Evolutionary conservation across 2,888 invertebrate species (phyloP), one percentile per base, ranked within the genome.

Genomic region (Lottia gigantea): DNA sequence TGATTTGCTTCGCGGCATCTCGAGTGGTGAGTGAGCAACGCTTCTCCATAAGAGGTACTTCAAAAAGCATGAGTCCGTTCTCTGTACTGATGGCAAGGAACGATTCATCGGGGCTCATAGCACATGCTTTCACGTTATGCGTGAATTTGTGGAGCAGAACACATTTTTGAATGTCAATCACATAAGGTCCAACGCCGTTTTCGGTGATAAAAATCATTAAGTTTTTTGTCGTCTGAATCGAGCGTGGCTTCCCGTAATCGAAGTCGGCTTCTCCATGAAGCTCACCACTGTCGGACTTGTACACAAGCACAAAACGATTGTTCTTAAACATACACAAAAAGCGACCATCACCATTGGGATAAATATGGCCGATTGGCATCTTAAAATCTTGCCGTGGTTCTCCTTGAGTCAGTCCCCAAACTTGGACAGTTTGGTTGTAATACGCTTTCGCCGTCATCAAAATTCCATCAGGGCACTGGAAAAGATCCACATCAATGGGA

Each of bases 351-450:
- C 74, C 78, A 15, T 82, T 80, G 8, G 84, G 80, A 68, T 78
- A 76, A 25, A 85, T 75, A 26, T 77, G 71, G 1, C 83, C 82
- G 12, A 80, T 67, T 0, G 82, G 82, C 62, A 84, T 73, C 71
- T 76, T 78, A 47, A 85, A 78, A 47, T 85, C 84, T 11, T 82
- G 84, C 16, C 81, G 66, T 14, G 82, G 80, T 49, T 85, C 83
- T 11, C 83, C 85, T n/a, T 78, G 74, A n/a, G 77, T 75, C 47
- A 85, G 72, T 62, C 85, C 83, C 84, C 85, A 85, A 0, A 84
- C 78, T 25, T 78, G 72, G 26, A 85, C 76, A 12, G 73, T 72
- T n/a, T 72, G 78, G 68, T 81, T 81, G 67, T 81, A 76, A 65
- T 72, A 73, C 6, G 82, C 79, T 70, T 85, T 85, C 40, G 83